Evolutionary conservation across 2,113 vertebrate genomes (phyloP).

Genomic region (Myrmophylax atrothorax): DNA sequence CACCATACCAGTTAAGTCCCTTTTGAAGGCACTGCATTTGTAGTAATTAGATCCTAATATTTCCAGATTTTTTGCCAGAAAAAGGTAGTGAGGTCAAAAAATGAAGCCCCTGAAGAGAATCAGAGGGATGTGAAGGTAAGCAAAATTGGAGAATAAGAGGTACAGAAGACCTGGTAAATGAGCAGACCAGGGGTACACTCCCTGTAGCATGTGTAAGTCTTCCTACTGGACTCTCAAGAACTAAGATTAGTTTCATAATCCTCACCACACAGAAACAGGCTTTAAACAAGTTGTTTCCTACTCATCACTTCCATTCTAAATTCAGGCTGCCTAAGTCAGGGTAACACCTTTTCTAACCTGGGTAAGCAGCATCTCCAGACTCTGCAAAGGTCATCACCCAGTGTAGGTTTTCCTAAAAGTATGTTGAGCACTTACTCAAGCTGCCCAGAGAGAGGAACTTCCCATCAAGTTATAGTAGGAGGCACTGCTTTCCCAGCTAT

Average conservation of each 20-base stretch:
- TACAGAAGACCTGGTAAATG: neutral
- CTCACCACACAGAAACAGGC: neutral
- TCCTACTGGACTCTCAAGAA: neutral
- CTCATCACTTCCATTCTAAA: neutral
- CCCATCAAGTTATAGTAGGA: neutral
- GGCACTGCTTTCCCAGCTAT: neutral
- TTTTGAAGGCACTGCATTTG: rapidly evolving
- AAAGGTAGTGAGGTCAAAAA: neutral
- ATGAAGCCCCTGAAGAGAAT: neutral
- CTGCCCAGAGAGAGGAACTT: neutral
- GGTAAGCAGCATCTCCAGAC: neutral
- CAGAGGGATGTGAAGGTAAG: neutral
- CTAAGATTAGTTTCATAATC: neutral
- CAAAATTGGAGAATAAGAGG: neutral
- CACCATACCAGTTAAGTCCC: rapidly evolving
- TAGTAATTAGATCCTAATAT: neutral
- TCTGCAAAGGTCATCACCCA: neutral
- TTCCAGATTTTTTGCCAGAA: neutral
- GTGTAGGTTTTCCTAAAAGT: neutral
- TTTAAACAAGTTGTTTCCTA: neutral
- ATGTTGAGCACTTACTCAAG: neutral
- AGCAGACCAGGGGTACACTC: neutral
- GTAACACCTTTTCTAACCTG: neutral
- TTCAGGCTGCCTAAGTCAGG: neutral
- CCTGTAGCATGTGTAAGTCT: rapidly evolving